Evolutionary conservation across 2,797 vertebrate species (phyloP).

Genomic region (Saguinus oedipus): DNA sequence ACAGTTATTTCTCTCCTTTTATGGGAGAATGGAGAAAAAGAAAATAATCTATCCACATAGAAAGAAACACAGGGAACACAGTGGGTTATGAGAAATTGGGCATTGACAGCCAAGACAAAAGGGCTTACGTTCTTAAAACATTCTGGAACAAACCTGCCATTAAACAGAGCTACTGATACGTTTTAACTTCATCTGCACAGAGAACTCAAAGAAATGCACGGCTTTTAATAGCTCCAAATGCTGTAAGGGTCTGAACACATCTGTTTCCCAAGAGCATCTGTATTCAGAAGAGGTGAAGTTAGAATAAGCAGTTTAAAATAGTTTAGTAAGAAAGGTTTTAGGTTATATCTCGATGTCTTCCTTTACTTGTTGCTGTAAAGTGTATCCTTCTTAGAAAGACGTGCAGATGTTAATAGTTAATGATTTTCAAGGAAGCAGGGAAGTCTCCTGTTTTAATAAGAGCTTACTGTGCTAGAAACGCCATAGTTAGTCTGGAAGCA

Average conservation of each 20-base stretch:
- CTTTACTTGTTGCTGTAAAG: not conserved
- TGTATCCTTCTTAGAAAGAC: not conserved
- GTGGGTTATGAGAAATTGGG: not conserved
- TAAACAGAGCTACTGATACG: not conserved
- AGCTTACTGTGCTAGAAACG: not conserved
- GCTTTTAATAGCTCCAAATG: not conserved
- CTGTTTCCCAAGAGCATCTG: not conserved
- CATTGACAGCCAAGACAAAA: not conserved
- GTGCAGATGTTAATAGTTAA: not conserved
- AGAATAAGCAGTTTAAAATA: not conserved
- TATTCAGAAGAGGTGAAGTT: not conserved
- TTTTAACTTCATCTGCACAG: not conserved
- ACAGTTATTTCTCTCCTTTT: not conserved
- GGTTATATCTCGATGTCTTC: not conserved
- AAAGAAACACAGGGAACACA: not conserved
- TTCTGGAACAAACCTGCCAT: not conserved
- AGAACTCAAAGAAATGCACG: not conserved
- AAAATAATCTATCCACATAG: not conserved
- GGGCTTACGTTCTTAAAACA: not conserved
- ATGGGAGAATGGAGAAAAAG: not conserved
- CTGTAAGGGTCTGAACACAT: not conserved
- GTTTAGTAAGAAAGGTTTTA: not conserved
- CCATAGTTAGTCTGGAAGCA: not conserved
- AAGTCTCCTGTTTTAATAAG: not conserved
- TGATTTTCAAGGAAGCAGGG: not conserved